Conservation (phyloP, 2,797 vertebrate species). For the Acanthis flammea region DNA sequence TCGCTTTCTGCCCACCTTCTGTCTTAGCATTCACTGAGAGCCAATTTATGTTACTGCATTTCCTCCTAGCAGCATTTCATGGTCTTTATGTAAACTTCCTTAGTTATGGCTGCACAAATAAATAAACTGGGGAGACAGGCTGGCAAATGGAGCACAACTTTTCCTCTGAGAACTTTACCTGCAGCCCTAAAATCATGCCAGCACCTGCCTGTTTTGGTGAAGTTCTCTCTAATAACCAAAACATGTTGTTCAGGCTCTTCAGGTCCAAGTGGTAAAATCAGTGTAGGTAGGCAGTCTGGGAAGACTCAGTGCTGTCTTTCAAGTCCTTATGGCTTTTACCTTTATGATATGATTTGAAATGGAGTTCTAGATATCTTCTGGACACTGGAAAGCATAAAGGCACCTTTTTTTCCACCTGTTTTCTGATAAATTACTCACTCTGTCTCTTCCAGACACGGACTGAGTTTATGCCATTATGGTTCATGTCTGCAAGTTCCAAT, state of each 20-base stretch:
- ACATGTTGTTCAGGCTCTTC: conserved; percentile 26
- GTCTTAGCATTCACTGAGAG: neutral
- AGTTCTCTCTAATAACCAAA: conserved; percentile 25
- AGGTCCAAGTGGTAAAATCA: neutral
- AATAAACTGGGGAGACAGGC: neutral
- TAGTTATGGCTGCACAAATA: neutral
- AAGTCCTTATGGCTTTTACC: neutral
- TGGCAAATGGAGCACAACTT: neutral
- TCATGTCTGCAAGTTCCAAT: neutral
- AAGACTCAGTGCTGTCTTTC: neutral
- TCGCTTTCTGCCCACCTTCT: neutral
- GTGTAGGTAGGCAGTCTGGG: neutral
- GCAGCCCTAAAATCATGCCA: conserved; percentile 15
- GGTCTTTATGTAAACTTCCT: conserved; percentile 26
- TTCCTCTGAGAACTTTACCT: conserved; percentile 35
- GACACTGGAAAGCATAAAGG: neutral
- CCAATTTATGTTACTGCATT: neutral
- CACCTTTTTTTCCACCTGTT: neutral
- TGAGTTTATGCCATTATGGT: neutral
- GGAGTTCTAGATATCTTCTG: neutral
- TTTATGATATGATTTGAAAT: neutral
- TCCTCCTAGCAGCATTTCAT: neutral
- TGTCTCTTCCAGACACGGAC: neutral
- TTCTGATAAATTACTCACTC: neutral
- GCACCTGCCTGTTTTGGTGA: conserved; percentile 13